These are phyloP conservation scores for Sylvicola cinctus DNA, from an alignment of 2,888 invertebrate genomes.

Conservation along the genomic window DNA sequence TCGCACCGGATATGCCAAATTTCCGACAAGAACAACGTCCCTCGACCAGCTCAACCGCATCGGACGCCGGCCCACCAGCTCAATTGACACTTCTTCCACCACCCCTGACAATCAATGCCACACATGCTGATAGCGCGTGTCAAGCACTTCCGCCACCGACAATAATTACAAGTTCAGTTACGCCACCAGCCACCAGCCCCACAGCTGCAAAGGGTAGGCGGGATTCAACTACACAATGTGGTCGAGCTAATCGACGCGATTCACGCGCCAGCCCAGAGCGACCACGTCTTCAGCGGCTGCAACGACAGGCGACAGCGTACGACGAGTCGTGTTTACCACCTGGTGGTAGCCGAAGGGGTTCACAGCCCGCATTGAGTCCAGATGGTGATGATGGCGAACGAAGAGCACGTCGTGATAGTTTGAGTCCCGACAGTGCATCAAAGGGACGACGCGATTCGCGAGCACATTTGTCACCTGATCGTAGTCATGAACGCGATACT, in stretches of 20 bases:
- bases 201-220: constrained; percentile 41
- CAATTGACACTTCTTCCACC: constrained; percentile 20
- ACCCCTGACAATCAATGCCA: constrained; percentile 13
- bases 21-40: constrained; percentile 41
- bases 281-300: constrained; percentile 41
- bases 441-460: constrained; percentile 48
- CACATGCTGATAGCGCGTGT: constrained; percentile 38
- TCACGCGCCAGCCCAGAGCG: constrained; percentile 50
- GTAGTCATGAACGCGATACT: constrained; percentile 57
- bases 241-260: constrained; percentile 39
- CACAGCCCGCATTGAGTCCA: constrained; percentile 65
- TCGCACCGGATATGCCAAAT: constrained; percentile 29
- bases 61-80: constrained; percentile 43
- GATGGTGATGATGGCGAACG: constrained; percentile 52
- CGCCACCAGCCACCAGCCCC: constrained; percentile 64
- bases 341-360: constrained; percentile 42
- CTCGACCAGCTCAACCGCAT: constrained; percentile 50
- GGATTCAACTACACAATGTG: constrained; percentile 73
- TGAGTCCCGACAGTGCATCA: constrained; percentile 80
- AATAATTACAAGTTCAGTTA: constrained; percentile 64
- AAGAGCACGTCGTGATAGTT: constrained; percentile 59
- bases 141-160: constrained; percentile 48
- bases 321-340: constrained; percentile 64
- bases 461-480: constrained; percentile 59
- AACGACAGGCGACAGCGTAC: constrained; percentile 72